Base-by-base conservation (phyloP, 2,797 vertebrate genomes). In the Lemur catta region DNA sequence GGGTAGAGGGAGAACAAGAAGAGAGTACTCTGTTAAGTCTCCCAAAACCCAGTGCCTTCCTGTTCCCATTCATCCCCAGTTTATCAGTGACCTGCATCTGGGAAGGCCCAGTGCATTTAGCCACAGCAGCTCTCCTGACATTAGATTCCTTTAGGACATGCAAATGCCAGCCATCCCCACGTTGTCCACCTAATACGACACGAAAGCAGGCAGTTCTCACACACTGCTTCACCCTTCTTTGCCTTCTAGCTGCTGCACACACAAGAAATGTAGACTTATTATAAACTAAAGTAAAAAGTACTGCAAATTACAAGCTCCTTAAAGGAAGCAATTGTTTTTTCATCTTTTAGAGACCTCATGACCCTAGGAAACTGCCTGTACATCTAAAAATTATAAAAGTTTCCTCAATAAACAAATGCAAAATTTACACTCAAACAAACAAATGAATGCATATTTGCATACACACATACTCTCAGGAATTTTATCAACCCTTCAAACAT, bases 341-440 rank as follows among this genome's bases (percentile, higher is more conserved):
- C 89, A 7, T 4, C 13, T 57, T 72, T n/a, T 35, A 26, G 20
- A 11, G 43, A 11, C 11, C 55, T 71, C 59, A 26, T 0, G 41
- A 43, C 22, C 22, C 52, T 15, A 3, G 26, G 67, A 55, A 52
- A 61, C 61, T 11, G 35, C 30, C 50, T 91, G 4, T 52, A 48
- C 15, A 24, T n/a, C 17, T 24, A 3, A 26, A 24, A 10, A 20
- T 0, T 4, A 0, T 24, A 59, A 22, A 43, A 20, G 12, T 35
- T 12, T 57, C 46, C 35, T 67, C 28, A 22, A 18, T 22, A 41
- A 87, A 65, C 7, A 20, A 30, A 46, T 1, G 6, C n/a, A 41
- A 20, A 89, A 76, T 28, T 13, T 22, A 55, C 0, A 22, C 26
- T 50, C 33, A 15, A 38, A 61, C 0, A 17, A 63, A 13, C 24